phyloP scores from a whole-genome alignment of 2,888 invertebrate species.

The Dasysyrphus albostriatus region DNA sequence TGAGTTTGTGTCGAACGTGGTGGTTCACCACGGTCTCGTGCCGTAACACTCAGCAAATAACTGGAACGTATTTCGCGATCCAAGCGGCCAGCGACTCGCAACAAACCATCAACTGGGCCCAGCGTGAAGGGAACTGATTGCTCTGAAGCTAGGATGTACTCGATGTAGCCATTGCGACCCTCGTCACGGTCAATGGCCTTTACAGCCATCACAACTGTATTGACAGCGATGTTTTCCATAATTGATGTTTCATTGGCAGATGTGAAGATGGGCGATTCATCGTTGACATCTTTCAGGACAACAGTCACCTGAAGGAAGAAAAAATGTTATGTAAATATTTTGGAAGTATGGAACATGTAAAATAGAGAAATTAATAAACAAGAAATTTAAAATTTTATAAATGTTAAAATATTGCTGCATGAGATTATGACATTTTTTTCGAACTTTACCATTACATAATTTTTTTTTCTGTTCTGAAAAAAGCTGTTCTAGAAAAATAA shows the following conservation, averaged over 20 bases:
- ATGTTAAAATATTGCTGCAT: no score
- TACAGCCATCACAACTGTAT: slow-evolving; percentile 94
- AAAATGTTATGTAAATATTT: slow-evolving; percentile 30
- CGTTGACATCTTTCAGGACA: slow-evolving; percentile 95
- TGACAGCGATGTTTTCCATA: slow-evolving; percentile 92
- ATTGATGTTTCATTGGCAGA: slow-evolving; percentile 91
- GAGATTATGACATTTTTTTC: no score
- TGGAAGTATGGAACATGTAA: neutral
- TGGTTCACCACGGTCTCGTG: slow-evolving; percentile 94
- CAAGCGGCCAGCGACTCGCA: slow-evolving; percentile 93
- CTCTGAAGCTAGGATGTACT: slow-evolving; percentile 88
- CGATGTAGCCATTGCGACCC: slow-evolving; percentile 95
- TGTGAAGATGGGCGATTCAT: slow-evolving; percentile 94
- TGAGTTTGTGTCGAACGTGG: slow-evolving; percentile 89
- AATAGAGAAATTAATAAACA: no score
- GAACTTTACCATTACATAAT: no score
- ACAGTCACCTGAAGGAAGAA: slow-evolving; percentile 89
- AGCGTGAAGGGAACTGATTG: slow-evolving; percentile 88
- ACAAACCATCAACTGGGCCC: slow-evolving; percentile 93
- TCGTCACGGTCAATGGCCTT: slow-evolving; percentile 96
- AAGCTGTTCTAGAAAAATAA: no score
- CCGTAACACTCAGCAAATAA: slow-evolving; percentile 91
- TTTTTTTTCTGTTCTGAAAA: no score
- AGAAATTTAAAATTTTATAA: no score
- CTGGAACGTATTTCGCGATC: slow-evolving; percentile 92